Evolutionary conservation across 2,113 vertebrate genomes (phyloP), one percentile per base, ranked within the genome.

Genomic region (Halcyon malimbica): DNA sequence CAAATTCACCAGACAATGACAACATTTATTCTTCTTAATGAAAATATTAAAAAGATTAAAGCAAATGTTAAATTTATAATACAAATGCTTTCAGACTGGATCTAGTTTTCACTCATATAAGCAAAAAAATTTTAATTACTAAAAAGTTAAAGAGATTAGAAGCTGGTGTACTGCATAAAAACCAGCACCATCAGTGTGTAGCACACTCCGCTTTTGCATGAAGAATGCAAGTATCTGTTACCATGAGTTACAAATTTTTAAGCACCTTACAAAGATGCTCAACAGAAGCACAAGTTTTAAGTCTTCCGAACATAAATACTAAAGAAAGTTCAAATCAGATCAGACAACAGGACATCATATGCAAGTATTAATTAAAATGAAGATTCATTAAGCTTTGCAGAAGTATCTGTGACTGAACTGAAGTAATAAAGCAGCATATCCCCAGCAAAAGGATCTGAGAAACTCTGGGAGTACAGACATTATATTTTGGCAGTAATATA

Each of bases 401-500:
- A 67, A 63, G 26, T 44, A 59, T 60, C 33, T 83, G 21, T 57
- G 42, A 82, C 44, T 62, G 80, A 91, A 78, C 50, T 42, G 39
- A 78, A 76, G 63, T 28, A 42, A 87, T 39, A 75, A 85, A 89
- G 24, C 31, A 81, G 31, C 44, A 57, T 8, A 80, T 59, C 8
- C 28, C 44, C 44, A 63, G 28, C 19, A 93, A 70, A 88, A 90
- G 12, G 64, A 63, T 79, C 44, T 76, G 24, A 84, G 53, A 91
- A 94, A 89, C 5, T 2, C 10, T 51, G 17, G 35, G 26, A 95
- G 68, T 39, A 67, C 26, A 83, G 51, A 91, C 7, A 21, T 35
- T 69, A 16, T 68, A 5, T 87, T 82, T 87, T 94, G 68, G 62
- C 86, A 94, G 57, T 82, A 93, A 84, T 48, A 64, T 35, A 81